Conservation (phyloP, 1,140 invertebrate genomes). For the Batillaria attramentaria region DNA sequence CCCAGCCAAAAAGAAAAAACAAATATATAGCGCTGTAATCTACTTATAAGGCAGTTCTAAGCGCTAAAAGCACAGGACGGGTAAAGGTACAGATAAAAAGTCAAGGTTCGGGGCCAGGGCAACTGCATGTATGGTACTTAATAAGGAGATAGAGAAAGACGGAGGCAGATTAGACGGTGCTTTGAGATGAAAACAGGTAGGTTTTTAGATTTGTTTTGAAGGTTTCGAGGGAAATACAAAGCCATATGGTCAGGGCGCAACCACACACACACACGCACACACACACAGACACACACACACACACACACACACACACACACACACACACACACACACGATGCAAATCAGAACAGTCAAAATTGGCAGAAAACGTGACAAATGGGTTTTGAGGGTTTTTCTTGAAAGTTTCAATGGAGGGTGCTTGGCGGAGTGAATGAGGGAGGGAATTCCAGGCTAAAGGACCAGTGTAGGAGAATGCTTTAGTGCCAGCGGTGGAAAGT, state of each 20-base stretch:
- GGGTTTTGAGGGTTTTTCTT: no score
- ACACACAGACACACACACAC: background rate
- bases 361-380: background rate
- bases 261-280: background rate
- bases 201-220: background rate
- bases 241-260: no score
- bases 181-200: background rate
- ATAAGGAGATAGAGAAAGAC: background rate
- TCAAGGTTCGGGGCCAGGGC: background rate
- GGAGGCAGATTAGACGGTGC: background rate
- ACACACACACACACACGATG: background rate
- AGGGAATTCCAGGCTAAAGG: background rate
- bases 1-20: no score
- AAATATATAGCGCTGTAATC: no score
- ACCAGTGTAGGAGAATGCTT: background rate
- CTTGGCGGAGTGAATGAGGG: background rate
- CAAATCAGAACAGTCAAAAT: background rate
- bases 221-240: background rate
- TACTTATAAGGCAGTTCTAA: no score
- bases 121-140: background rate
- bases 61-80: no score
- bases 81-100: background rate
- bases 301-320: no score
- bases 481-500: no score
- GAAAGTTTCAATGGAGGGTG: background rate